A percentile compares a stretch with the other conserved stretches of the same genome.
These are phyloP conservation scores for Papilio machaon DNA, from an alignment of 1,140 invertebrate genomes.

Conservation along the genomic window DNA sequence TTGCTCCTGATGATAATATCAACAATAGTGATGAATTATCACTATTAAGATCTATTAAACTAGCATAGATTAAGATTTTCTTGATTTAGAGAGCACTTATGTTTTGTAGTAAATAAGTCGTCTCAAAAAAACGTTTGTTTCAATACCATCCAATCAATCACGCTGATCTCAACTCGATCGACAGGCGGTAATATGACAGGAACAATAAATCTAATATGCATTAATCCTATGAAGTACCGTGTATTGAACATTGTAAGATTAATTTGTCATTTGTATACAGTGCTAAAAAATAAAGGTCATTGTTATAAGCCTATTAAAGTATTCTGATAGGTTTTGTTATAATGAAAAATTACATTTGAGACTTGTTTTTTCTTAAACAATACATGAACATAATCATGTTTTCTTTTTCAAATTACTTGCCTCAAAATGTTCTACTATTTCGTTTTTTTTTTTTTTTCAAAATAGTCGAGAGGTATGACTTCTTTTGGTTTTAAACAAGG, in stretches of 20 bases:
- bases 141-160: slow-evolving; percentile 27
- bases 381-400: not conserved
- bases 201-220: slow-evolving; percentile 28
- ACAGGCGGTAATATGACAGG: slow-evolving; percentile 16
- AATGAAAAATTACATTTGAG: not conserved
- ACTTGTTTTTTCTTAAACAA: not conserved
- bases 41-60: not conserved
- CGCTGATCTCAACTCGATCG: not conserved
- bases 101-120: slow-evolving; percentile 14
- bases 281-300: not conserved
- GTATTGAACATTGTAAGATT: slow-evolving; percentile 15
- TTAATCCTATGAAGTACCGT: slow-evolving; percentile 22
- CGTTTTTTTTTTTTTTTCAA: too few relatives aligned
- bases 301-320: not conserved
- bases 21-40: slow-evolving; percentile 5
- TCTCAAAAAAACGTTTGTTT: slow-evolving; percentile 25
- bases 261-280: slow-evolving; percentile 18
- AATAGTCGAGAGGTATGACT: too few relatives aligned
- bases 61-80: slow-evolving; percentile 10
- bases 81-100: slow-evolving; percentile 6
- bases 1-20: not conserved
- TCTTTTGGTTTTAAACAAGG: too few relatives aligned
- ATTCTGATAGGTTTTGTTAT: not conserved
- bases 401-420: not conserved
- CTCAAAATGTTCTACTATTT: too few relatives aligned